Evolutionary conservation across 2,113 vertebrate genomes (phyloP), one percentile per base, ranked within the genome.

Genomic region (Equus quagga): DNA sequence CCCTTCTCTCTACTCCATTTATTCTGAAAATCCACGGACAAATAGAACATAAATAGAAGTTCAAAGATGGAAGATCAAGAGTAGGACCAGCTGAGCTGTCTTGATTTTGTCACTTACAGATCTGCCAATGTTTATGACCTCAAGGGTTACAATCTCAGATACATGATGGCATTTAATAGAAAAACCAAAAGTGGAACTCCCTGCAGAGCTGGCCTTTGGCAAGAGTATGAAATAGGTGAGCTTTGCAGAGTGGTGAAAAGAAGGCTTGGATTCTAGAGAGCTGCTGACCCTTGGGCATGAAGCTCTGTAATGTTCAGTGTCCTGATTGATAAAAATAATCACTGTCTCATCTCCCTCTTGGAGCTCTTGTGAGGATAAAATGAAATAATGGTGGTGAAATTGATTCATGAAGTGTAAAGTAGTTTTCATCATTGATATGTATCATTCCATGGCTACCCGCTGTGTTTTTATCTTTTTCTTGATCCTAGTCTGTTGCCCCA

Each of bases 11-110:
- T 70, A 56, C 12, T 73, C 31, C 12, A 15, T 67, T 90, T 90
- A 88, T 67, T 96, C 79, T 96, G 36, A 83, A 92, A 95, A 62
- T 33, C 24, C 49, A 88, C 24, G 8, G 28, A 96, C 46, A 93
- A 56, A 18, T 56, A 76, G 24, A 73, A 87, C 70, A 89, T 24
- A 93, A 89, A 89, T 0, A 33, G 46, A 95, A 86, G 41, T 75
- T 91, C 93, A 54, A 82, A 96, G 67, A n/a, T 26, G 6, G 31
- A 90, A 70, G 36, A 64, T 41, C 84, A 84, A 90, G 70, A 86
- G 33, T 12, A 87, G 56, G 58, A 85, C 3, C 8, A 0, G 33
- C 12, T 18, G 49, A 31, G 26, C 28, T 13, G n/a, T 18, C 75
- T 92, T 88, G 70, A 60, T 94, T 81, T 93, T 89, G 84, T 51